Evolutionary conservation across 2,113 vertebrate species (phyloP), one percentile per base, ranked within the genome.

Genomic region (Brachyhypopomus occidentalis): DNA sequence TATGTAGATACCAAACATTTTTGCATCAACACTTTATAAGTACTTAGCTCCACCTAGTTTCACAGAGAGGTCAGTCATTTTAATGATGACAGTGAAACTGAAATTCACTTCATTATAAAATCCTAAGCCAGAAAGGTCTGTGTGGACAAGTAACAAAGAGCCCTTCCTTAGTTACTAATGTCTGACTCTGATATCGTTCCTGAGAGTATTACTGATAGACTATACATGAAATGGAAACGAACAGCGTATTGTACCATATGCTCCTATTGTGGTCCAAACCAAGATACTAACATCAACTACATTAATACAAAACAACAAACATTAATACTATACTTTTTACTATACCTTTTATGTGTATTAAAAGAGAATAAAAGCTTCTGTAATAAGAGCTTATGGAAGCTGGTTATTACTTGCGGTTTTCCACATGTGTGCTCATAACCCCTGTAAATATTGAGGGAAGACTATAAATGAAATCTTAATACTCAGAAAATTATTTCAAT

Each of bases 401-500:
- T 9, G 5, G 9, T 8, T 14, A 11, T 52, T 52, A 52, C 12
- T 52, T 52, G 45, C 12, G 2, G 41, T 8, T 41, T 41, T 41
- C 2, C 41, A 41, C 41, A 41, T 9, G 5, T 14, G 45, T 11
- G 12, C 45, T 11, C 45, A 52, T 14, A 52, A 52, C 45, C 12
- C 8, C 45, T 14, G 45, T 9, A 48, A 48, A 8, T 48, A 48
- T 52, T 2, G 12, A 52, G 12, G 45, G 2, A 52, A 52, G 12
- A 52, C 45, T 52, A 11, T 52, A 8, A 59, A 81, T 48, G 19
- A 66, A 34, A 48, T 59, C 48, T 12, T 60, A 73, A 74, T 48
- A 59, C 73, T 34, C 45, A 72, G 72, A 66, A 80, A 80, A 77
- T 77, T 25, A n/a, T 52, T 84, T 67, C 59, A 80, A 41, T 77